These are phyloP conservation scores for Dendrocopos noguchii DNA, from an alignment of 2,113 vertebrate species.

Conservation along the genomic window DNA sequence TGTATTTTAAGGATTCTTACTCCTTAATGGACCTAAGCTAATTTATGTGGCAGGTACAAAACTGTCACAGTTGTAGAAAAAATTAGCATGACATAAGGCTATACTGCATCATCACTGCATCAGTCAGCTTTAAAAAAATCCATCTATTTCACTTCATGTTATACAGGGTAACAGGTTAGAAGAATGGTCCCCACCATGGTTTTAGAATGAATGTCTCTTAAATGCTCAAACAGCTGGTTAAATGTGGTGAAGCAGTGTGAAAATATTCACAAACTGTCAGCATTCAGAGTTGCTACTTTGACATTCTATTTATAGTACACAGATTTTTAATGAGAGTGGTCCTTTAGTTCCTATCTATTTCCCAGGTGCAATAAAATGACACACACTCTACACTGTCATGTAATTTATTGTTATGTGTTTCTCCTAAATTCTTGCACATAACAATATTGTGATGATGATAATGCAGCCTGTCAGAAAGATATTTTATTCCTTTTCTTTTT, in stretches of 20 bases:
- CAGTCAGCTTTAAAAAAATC: background rate
- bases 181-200: background rate
- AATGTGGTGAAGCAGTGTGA: background rate
- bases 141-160: background rate
- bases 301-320: background rate
- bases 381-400: background rate
- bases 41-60: background rate
- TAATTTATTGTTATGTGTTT: background rate
- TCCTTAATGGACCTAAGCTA: background rate
- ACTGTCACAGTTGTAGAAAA: background rate
- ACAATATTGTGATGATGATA: background rate
- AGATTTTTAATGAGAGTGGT: background rate
- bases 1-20: background rate
- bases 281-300: background rate
- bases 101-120: background rate
- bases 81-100: background rate
- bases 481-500: background rate
- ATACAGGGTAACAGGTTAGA: background rate
- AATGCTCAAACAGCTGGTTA: background rate
- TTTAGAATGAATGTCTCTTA: background rate
- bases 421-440: background rate
- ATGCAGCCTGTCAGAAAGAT: background rate
- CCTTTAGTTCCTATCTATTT: background rate
- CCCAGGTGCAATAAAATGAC: background rate
- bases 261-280: background rate